phyloP scores from a whole-genome alignment of 2,888 invertebrate species.

The Onchidella celtica region DNA sequence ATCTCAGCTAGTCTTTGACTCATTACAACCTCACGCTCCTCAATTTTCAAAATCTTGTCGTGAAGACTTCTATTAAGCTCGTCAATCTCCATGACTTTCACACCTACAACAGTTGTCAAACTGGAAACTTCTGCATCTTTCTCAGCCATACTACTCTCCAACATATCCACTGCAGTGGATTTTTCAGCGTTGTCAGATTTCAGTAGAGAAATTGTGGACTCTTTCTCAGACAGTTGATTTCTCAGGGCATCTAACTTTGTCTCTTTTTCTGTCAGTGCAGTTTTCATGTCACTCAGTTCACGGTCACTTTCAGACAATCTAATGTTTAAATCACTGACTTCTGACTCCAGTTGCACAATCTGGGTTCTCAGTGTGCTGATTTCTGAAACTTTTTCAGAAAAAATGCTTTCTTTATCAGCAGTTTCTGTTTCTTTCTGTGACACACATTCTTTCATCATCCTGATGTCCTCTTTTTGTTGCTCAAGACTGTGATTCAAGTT shows the following conservation, averaged over 20 bases:
- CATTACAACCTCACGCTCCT: too few relatives aligned
- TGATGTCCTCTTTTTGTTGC: background rate
- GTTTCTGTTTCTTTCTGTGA: background rate
- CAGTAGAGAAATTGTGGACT: background rate
- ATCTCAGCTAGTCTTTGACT: too few relatives aligned
- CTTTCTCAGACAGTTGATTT: background rate
- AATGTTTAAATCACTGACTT: background rate
- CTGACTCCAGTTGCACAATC: background rate
- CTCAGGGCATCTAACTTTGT: background rate
- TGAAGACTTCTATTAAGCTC: conserved; percentile 5
- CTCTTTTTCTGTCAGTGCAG: background rate
- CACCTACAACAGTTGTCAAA: conserved; percentile 1
- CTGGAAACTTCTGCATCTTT: background rate
- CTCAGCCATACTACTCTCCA: background rate
- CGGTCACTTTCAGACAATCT: background rate
- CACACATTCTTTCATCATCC: background rate
- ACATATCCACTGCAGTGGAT: background rate
- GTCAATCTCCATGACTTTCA: background rate
- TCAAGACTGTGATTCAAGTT: background rate
- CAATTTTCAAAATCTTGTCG: too few relatives aligned
- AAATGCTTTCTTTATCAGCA: background rate
- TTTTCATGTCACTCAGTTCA: background rate
- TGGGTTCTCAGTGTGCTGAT: background rate
- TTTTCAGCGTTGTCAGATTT: background rate
- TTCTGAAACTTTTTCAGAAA: background rate